phyloP scores from a whole-genome alignment of 2,888 invertebrate genomes.

The Coenonympha arcania region DNA sequence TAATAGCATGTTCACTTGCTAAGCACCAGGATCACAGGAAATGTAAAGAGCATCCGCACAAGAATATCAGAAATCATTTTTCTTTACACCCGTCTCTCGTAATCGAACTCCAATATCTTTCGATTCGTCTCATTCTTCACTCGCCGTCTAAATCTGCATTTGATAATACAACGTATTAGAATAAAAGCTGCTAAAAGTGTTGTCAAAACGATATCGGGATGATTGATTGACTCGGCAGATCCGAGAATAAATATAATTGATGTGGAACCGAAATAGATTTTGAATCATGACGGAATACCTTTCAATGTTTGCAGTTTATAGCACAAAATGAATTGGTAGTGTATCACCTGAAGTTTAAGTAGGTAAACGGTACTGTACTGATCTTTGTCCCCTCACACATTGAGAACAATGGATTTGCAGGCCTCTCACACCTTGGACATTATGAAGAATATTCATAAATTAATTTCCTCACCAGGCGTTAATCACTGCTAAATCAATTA shows the following conservation, averaged over 20 bases:
- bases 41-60: background rate
- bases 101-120: constrained; percentile 10
- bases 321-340: too few species aligned
- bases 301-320: background rate
- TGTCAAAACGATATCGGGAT: constrained; percentile 14
- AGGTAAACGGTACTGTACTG: too few species aligned
- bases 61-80: constrained; percentile 1
- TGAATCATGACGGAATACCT: background rate
- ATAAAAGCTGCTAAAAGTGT: constrained; percentile 21
- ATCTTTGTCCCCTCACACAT: too few species aligned
- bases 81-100: background rate
- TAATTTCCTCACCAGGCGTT: too few species aligned
- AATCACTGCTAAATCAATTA: too few species aligned
- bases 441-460: too few species aligned
- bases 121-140: constrained; percentile 9
- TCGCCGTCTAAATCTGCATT: constrained; percentile 9
- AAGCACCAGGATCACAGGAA: background rate
- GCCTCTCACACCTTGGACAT: too few species aligned
- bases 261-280: background rate
- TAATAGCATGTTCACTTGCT: too few species aligned
- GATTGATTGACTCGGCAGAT: constrained; percentile 14
- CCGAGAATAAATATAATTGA: constrained; percentile 18
- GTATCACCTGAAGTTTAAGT: too few species aligned
- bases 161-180: constrained; percentile 12
- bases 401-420: too few species aligned